Base-by-base conservation (phyloP, 2,888 invertebrate species). In the Philonicus albiceps region DNA sequence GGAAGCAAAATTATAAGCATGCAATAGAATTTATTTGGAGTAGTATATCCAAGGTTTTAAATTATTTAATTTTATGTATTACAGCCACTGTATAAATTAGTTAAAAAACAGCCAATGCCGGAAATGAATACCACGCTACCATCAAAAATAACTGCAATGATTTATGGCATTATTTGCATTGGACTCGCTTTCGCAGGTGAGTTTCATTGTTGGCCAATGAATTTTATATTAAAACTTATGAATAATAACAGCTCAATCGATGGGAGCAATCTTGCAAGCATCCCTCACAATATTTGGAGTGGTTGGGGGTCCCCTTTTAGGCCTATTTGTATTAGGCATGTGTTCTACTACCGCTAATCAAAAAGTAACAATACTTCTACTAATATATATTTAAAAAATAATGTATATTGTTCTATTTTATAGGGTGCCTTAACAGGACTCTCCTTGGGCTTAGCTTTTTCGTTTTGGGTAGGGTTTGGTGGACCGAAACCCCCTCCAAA, bases 211-310 rank as follows among this genome's bases (percentile, higher is more conserved):
- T 30, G 7, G 5, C 19, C 5, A 80, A 43, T 6, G 43, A 43
- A 96, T 92, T 85, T 74, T 64, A 72, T 31, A n/a, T 73, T 31
- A 7, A 55, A 37, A 72, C 0, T n/a, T 53, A 37, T 3, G 19
- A 75, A 37, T 22, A 16, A 37, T 89, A 7, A 7, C 30, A 88
- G 97, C 97, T 0, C 95, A 97, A 89, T 93, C 95, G 86, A 93
- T 98, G 75, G 97, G 97, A 0, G 97, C 97, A 0, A 94, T 98
- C n/a, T 93, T 98, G n/a, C 97, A 97, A 92, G 96, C 96, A 0
- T 95, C 97, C 0, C 92, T 97, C 8, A 97, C 97, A 0, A 96
- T 97, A 88, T 97, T 98, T 90, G 97, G 97, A 1, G 96, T 97
- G 0, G 95, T 97, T 2, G 97, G 97, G 0, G 98, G 98, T 0